Base-by-base conservation (phyloP, 2,113 vertebrate genomes). In the Calyptomena viridis region DNA sequence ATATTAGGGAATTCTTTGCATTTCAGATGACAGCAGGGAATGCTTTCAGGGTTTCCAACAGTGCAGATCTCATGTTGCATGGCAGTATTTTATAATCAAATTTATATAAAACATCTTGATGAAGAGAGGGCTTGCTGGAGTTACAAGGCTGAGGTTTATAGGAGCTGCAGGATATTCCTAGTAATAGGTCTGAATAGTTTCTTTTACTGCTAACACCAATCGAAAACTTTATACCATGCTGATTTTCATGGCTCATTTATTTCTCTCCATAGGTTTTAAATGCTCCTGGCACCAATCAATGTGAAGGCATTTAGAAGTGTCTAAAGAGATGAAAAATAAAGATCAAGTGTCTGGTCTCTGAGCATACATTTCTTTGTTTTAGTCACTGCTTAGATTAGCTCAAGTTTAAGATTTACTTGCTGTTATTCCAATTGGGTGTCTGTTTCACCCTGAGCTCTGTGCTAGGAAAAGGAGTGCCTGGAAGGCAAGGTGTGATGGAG, bases 1-100 rank as follows among this genome's bases (percentile, higher is more conserved):
- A 7, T 91, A 59, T 79, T 91, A 90, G 67, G 77, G 78, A 95
- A 89, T 93, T 91, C 75, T 94, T 94, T 89, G 94, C 90, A 90
- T 94, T 95, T 94, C 78, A 89, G 33, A 87, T 76, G 71, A 96
- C 74, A 87, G 59, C 8, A 14, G 40, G 55, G 71, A 95, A 91
- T 64, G 63, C 40, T 93, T 63, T 83, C 50, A 91, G n/a, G 47
- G 23, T 73, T 78, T 81, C 40, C 46, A 66, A 55, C 53, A 59
- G 40, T 3, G 31, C 3, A 8, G 42, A 49, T 46, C 42, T 77
- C 3, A 0, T 8, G 0, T 67, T 89, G 27, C 49, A 9, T 64
- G 44, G 75, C 35, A 77, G 14, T 49, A 44, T 87, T 89, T 93
- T 62, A 77, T 89, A 91, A 91, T 66, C 42, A 37, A 66, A 55